Evolutionary conservation across 2,888 invertebrate species (phyloP).

Genomic region (Lamproptera curius): DNA sequence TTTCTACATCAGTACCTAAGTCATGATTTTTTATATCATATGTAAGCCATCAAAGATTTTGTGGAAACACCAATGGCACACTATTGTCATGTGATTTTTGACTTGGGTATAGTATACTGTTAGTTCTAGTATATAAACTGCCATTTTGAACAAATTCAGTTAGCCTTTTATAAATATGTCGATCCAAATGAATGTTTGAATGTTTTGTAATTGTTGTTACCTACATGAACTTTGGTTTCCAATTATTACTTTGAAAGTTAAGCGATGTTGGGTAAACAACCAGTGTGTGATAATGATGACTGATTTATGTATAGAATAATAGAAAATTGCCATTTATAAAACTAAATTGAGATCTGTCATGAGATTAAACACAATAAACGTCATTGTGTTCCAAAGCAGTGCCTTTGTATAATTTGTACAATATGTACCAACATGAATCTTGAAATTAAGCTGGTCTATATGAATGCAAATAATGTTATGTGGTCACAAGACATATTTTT

Average conservation of each 20-base stretch:
- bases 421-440: conserved; percentile 14
- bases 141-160: conserved; percentile 13
- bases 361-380: conserved; percentile 33
- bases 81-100: too few relatives aligned
- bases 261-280: conserved; percentile 24
- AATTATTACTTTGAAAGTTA: conserved; percentile 4
- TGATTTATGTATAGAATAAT: conserved; percentile 47
- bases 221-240: too few relatives aligned
- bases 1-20: too few relatives aligned
- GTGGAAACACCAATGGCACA: too few relatives aligned
- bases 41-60: too few relatives aligned
- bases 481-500: conserved; percentile 53
- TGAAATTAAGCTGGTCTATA: conserved; percentile 36
- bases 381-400: conserved; percentile 39
- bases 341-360: conserved; percentile 38
- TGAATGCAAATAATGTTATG: conserved; percentile 48
- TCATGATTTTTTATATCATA: too few relatives aligned
- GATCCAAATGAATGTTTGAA: neutral
- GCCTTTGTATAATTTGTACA: conserved; percentile 42
- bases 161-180: conserved; percentile 4
- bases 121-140: too few relatives aligned
- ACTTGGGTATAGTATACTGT: too few relatives aligned
- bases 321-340: conserved; percentile 36
- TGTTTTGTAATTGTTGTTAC: too few relatives aligned
- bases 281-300: conserved; percentile 57